These are phyloP conservation scores for Pycnonotus jocosus DNA, from an alignment of 2,113 vertebrate species.

Conservation along the genomic window DNA sequence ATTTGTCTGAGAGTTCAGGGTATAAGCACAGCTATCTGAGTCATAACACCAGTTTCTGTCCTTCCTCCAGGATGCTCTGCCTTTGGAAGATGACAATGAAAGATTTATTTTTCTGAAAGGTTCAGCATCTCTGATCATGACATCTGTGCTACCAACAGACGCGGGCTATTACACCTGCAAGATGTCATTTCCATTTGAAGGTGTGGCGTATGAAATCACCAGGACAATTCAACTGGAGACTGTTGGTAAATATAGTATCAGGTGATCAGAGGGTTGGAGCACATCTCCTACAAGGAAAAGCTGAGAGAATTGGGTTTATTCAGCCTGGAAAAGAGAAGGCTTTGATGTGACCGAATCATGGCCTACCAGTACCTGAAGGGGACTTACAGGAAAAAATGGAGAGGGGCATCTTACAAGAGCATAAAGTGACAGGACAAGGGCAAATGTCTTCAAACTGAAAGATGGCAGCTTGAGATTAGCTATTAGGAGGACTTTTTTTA, in stretches of 20 bases:
- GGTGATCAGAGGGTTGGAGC: background rate
- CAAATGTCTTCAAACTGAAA: background rate
- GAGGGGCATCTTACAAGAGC: background rate
- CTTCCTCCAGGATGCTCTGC: slow-evolving; percentile 56
- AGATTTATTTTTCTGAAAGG: slow-evolving; percentile 6
- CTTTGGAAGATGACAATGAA: slow-evolving; percentile 25
- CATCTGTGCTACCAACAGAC: slow-evolving; percentile 62
- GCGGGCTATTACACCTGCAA: slow-evolving; percentile 81
- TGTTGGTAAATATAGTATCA: slow-evolving; percentile 64
- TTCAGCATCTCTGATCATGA: slow-evolving; percentile 55
- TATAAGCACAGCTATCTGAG: background rate
- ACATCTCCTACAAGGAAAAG: background rate
- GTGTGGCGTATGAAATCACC: slow-evolving; percentile 72
- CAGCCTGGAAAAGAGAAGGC: background rate
- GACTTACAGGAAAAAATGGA: background rate
- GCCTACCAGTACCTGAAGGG: background rate
- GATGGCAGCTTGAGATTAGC: background rate
- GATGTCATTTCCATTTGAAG: slow-evolving; percentile 59
- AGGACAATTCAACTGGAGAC: slow-evolving; percentile 70
- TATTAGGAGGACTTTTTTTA: background rate
- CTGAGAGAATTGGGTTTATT: background rate
- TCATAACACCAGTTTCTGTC: background rate
- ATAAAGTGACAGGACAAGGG: no score
- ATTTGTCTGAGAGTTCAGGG: background rate
- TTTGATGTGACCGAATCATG: rapidly evolving